Evolutionary conservation across 2,113 vertebrate species (phyloP).

Genomic region (Oryzias javanicus): DNA sequence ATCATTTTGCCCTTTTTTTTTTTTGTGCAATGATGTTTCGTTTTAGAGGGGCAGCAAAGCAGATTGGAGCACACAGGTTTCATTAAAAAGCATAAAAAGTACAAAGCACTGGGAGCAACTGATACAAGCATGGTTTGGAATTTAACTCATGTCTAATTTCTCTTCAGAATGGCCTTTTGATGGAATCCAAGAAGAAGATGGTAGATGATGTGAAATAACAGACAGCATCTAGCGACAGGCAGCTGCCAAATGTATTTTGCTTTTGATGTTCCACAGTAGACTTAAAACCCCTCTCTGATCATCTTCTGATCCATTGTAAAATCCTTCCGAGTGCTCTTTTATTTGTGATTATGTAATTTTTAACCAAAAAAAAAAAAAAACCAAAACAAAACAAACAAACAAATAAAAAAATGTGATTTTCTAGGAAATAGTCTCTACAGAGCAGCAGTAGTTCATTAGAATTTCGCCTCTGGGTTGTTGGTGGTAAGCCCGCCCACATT

Average conservation of each 20-base stretch:
- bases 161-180: conserved; percentile 65
- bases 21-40: conserved; percentile 38
- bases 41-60: too few species aligned
- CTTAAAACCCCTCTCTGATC: conserved; percentile 17
- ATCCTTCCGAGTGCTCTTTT: too few species aligned
- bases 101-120: conserved; percentile 41
- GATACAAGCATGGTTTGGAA: conserved; percentile 54
- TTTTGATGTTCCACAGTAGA: conserved; percentile 27
- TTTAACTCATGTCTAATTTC: conserved; percentile 50
- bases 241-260: conserved; percentile 58
- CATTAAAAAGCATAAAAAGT: conserved; percentile 14
- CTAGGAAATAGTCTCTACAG: too few species aligned
- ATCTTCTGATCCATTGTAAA: too few species aligned
- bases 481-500: too few species aligned
- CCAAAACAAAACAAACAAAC: too few species aligned
- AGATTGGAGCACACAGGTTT: neutral
- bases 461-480: too few species aligned
- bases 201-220: conserved; percentile 44
- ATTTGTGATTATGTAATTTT: too few species aligned
- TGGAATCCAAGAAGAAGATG: conserved; percentile 40
- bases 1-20: conserved; percentile 63
- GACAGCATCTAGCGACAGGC: conserved; percentile 39
- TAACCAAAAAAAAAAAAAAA: too few species aligned
- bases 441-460: too few species aligned
- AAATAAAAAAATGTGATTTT: too few species aligned